Evolutionary conservation across 92 coral and sea anemone genomes (phyloP).

Genomic region (Desmophyllum pertusum): DNA sequence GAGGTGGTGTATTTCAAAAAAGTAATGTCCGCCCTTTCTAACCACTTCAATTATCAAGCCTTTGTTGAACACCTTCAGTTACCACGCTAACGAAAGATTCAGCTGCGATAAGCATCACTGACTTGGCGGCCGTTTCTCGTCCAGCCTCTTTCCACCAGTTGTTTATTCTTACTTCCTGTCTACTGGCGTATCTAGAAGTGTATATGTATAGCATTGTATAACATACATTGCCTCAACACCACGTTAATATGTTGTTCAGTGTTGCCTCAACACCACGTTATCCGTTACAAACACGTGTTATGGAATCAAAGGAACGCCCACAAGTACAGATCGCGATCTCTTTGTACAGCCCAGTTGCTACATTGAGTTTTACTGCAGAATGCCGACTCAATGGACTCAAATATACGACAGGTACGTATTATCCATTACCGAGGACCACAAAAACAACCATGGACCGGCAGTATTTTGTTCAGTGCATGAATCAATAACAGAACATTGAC

Average conservation of each 20-base stretch:
- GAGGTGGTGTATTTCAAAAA: not conserved
- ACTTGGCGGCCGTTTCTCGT: not conserved
- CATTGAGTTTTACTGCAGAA: not conserved
- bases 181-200: not conserved
- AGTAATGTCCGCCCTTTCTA: constrained; percentile 11
- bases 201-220: not conserved
- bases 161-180: not conserved
- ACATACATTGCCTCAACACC: not conserved
- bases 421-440: not conserved
- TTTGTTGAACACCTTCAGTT: constrained; percentile 1
- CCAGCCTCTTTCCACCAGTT: not conserved
- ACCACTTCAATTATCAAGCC: not conserved
- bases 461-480: too few species aligned
- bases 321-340: not conserved
- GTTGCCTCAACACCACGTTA: not conserved
- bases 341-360: not conserved
- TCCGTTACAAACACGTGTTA: constrained; percentile 21
- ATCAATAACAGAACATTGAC: too few species aligned
- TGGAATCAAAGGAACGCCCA: constrained; percentile 14
- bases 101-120: not conserved
- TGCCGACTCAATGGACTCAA: not conserved
- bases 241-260: not conserved
- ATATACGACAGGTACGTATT: not conserved
- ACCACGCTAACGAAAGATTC: not conserved
- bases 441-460: too few species aligned